These are phyloP conservation scores for Strigops habroptila DNA, from an alignment of 2,113 vertebrate genomes.

Conservation along the genomic window DNA sequence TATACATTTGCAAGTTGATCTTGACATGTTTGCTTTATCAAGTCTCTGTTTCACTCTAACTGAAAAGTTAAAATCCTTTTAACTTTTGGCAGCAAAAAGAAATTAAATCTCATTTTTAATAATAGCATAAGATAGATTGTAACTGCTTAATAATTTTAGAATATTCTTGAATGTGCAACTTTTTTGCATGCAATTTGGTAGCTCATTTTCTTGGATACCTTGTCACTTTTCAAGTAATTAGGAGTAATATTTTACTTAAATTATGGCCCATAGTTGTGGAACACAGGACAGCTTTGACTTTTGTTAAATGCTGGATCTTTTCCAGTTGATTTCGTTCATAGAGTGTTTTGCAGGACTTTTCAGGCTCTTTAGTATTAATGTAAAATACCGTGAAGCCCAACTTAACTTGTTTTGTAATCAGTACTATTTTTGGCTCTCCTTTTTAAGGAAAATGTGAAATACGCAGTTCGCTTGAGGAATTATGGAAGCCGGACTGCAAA, in stretches of 20 bases:
- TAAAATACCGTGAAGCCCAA: neutral
- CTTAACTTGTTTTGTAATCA: neutral
- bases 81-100: neutral
- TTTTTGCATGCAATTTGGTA: neutral
- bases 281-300: neutral
- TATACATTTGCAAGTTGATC: neutral
- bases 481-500: constrained; percentile 98
- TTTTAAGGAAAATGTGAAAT: constrained; percentile 93
- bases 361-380: neutral
- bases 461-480: constrained; percentile 93
- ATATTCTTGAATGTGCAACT: neutral
- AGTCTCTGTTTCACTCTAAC: neutral
- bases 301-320: neutral
- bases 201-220: neutral
- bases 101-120: neutral
- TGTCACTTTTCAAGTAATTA: neutral
- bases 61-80: neutral
- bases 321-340: neutral
- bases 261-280: rapidly evolving
- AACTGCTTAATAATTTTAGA: neutral
- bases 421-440: neutral
- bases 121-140: neutral
- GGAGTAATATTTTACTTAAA: neutral
- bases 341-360: neutral
- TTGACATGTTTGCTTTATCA: neutral